A percentile compares a stretch with the other conserved stretches of the same genome.
These are phyloP conservation scores for Periophthalmus magnuspinnatus DNA, from an alignment of 2,797 vertebrate genomes.

Conservation along the genomic window DNA sequence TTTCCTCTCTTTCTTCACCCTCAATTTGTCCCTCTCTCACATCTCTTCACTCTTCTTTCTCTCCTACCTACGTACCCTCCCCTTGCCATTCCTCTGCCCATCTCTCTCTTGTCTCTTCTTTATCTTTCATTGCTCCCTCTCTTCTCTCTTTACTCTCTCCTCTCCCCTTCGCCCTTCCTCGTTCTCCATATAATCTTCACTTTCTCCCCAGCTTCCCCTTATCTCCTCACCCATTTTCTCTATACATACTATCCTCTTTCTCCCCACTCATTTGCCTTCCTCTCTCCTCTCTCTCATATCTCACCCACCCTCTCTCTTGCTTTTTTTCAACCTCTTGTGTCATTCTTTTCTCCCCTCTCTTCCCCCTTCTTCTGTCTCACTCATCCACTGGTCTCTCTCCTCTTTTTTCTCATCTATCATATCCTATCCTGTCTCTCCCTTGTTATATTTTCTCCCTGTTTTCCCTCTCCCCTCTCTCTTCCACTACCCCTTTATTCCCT, in stretches of 20 bases:
- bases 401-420: neutral
- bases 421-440: neutral
- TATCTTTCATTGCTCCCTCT: neutral
- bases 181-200: too few relatives aligned
- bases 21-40: neutral
- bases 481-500: too few relatives aligned
- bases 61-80: neutral
- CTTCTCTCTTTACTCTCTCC: neutral
- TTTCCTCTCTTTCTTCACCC: too few relatives aligned
- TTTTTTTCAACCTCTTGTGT: neutral
- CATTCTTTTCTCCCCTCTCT: neutral
- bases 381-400: neutral
- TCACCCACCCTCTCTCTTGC: neutral
- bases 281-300: neutral
- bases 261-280: too few relatives aligned
- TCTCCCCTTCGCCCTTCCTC: neutral
- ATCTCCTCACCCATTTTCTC: too few relatives aligned
- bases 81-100: neutral
- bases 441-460: neutral
- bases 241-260: neutral
- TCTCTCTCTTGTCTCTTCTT: neutral
- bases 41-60: neutral
- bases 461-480: neutral
- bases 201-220: too few relatives aligned
- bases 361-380: neutral